Base-by-base conservation (phyloP, 2,888 invertebrate species). In the Eristalis pertinax region DNA sequence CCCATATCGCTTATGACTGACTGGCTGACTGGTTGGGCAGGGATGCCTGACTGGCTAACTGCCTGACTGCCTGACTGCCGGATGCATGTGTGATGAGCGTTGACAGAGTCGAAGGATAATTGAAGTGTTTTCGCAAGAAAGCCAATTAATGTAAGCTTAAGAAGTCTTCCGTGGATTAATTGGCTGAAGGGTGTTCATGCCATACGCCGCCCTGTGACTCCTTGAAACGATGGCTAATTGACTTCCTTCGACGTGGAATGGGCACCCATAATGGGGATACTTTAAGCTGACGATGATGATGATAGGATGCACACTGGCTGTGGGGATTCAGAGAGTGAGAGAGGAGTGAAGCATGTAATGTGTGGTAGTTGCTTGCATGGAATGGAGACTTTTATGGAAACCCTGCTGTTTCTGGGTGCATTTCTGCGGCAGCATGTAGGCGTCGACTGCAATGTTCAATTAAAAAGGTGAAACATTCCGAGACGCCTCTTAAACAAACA, bases 121-220 rank as follows among this genome's bases (percentile, higher is more conserved):
- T 87, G 72, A 84, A 87, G 86, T 79, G 68, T 75, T 87, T 83
- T 87, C 26, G 75, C 84, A 84, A 87, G 86, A 72, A 83, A 84
- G 79, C 86, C 84, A 87, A 87, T 84, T 72, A 38, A 70, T 79
- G 79, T 84, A 84, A 82, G 50, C 77, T 78, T 69, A 74, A 77
- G 73, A 82, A 86, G 85, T 74, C 75, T 79, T 84, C 43, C 78
- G 72, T 67, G 74, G 79, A 75, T 79, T 87, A 84, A 87, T 87
- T 87, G 84, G 86, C 78, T 84, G 65, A 70, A 87, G 83, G 84
- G 86, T 67, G 78, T 86, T 69, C 68, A 75, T 70, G 76, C 72
- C 81, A 73, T 81, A 19, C 35, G 60, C 64, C 69, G 15, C 63
- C 26, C 41, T 64, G 29, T 22, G 24, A 60, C 26, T 24, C 60